Evolutionary conservation across 2,888 invertebrate species (phyloP).

Genomic region (Gymnoscelis rufifasciata): DNA sequence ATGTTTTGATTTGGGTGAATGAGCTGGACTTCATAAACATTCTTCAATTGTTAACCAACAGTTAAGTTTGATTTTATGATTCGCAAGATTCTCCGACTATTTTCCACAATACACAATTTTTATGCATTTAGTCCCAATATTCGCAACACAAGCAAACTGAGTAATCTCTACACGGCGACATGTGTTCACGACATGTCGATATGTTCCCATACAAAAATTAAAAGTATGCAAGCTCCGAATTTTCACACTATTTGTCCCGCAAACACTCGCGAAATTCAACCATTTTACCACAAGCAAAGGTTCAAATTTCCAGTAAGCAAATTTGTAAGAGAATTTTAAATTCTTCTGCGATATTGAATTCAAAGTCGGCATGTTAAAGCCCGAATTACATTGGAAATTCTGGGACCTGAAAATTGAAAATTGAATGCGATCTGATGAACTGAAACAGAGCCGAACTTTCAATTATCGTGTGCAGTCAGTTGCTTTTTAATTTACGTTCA

Average conservation of each 20-base stretch:
- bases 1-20: too few relatives aligned
- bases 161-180: conserved; percentile 18
- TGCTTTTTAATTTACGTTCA: not conserved
- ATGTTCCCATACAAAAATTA: conserved; percentile 8
- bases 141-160: not conserved
- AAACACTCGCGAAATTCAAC: not conserved
- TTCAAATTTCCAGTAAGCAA: not conserved
- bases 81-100: too few relatives aligned
- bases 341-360: conserved; percentile 2
- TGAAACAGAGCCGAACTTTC: conserved; percentile 7
- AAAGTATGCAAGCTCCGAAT: not conserved
- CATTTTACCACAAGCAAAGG: not conserved
- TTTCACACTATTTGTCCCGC: not conserved
- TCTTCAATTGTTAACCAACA: too few relatives aligned
- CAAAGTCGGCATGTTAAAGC: conserved; percentile 1
- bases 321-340: not conserved
- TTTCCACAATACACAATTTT: too few relatives aligned
- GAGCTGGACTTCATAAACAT: too few relatives aligned
- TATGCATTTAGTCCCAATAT: too few relatives aligned
- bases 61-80: too few relatives aligned
- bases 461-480: conserved; percentile 13
- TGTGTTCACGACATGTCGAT: conserved; percentile 20
- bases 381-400: not conserved
- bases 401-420: conserved; percentile 6
- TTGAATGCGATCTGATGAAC: conserved; percentile 6